A percentile compares a stretch with the other conserved stretches of the same genome.
Evolutionary conservation across 2,113 vertebrate genomes (phyloP).

Genomic region (Calidris pugnax): DNA sequence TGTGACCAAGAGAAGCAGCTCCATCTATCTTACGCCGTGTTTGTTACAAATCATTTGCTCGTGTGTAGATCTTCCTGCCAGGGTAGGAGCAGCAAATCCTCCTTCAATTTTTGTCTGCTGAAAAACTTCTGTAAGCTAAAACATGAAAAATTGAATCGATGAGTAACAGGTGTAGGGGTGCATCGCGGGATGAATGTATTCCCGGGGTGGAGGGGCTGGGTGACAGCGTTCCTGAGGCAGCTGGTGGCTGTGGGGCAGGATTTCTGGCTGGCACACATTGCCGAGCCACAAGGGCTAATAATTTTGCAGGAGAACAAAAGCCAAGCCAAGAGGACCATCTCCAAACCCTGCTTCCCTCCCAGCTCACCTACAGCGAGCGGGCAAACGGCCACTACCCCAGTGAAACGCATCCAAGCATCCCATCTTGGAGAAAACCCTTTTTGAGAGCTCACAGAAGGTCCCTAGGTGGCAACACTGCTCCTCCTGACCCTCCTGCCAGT

Average conservation of each 20-base stretch:
- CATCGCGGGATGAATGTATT: background rate
- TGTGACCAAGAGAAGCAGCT: constrained; percentile 25
- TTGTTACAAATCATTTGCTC: constrained; percentile 49
- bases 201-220: background rate
- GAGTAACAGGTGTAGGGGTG: background rate
- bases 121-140: background rate
- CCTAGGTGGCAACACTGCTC: constrained; percentile 35
- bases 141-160: background rate
- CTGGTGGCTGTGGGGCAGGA: background rate
- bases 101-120: background rate
- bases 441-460: background rate
- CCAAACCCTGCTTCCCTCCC: background rate
- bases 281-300: background rate
- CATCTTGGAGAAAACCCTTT: background rate
- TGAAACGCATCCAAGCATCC: background rate
- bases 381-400: fast-evolving
- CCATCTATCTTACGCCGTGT: constrained; percentile 1
- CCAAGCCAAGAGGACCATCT: background rate
- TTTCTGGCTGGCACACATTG: background rate
- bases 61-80: constrained; percentile 27
- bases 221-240: background rate
- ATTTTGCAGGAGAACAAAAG: background rate
- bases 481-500: background rate
- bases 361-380: background rate
- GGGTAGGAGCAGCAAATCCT: background rate